Conservation (phyloP, 2,113 vertebrate species). For the Neofelis nebulosa region DNA sequence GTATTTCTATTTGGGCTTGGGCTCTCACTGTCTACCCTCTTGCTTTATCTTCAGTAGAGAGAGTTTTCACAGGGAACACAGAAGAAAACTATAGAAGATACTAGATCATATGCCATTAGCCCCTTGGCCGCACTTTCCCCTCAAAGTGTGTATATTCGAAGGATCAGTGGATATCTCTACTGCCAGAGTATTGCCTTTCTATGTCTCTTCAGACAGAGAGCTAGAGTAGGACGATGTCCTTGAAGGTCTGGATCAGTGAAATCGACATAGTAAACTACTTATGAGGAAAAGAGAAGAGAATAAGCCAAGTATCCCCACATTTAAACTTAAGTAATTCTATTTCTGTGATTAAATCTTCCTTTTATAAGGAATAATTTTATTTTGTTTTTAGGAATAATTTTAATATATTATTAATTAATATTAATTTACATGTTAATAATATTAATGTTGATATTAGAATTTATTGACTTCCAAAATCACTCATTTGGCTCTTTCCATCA, state of each 20-base stretch:
- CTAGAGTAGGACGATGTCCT: background rate
- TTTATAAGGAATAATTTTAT: background rate
- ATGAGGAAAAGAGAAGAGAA: background rate
- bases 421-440: background rate
- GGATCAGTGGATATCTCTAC: rapidly evolving
- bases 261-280: background rate
- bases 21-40: background rate
- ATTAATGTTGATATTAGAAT: background rate
- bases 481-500: background rate
- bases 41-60: background rate
- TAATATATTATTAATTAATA: background rate
- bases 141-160: background rate
- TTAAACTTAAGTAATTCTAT: background rate
- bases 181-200: background rate
- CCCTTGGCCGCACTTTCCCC: background rate
- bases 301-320: background rate
- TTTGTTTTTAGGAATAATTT: too few relatives aligned
- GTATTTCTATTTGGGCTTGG: background rate
- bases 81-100: background rate
- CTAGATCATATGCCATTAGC: too few relatives aligned
- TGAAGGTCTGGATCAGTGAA: background rate
- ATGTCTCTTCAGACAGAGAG: background rate
- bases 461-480: background rate
- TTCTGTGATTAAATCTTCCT: background rate
- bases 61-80: background rate